Evolutionary conservation across 2,888 invertebrate species (phyloP).

Genomic region (Neria commutata): DNA sequence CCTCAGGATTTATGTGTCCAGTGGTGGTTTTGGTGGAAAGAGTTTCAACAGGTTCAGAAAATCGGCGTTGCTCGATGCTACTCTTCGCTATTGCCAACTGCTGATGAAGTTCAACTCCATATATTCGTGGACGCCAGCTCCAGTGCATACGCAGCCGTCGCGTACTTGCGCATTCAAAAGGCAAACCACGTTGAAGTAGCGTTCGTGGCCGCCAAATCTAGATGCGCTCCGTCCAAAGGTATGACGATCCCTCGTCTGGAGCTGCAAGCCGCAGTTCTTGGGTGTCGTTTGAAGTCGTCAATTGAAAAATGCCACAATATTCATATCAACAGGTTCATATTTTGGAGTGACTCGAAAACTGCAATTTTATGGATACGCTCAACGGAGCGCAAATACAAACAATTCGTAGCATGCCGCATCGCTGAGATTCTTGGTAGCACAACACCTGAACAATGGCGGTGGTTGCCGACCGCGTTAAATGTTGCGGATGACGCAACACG

Average conservation of each 20-base stretch:
- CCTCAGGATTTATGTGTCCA: too few relatives aligned
- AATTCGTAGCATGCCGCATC: too few relatives aligned
- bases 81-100: neutral
- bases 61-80: neutral
- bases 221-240: neutral
- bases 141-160: neutral
- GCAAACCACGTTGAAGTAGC: conserved; percentile 10
- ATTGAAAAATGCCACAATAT: too few relatives aligned
- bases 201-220: conserved; percentile 13
- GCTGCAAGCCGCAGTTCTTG: conserved; percentile 15
- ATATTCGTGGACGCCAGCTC: conserved; percentile 9
- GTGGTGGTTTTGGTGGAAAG: conserved; percentile 5
- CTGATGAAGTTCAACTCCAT: neutral
- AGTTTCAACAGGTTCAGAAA: neutral
- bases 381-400: conserved; percentile 19
- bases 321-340: neutral
- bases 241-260: conserved; percentile 11
- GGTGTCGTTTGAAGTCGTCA: neutral
- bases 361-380: conserved; percentile 32
- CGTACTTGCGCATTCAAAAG: conserved; percentile 26
- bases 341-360: conserved; percentile 15
- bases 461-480: too few relatives aligned
- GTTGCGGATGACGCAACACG: conserved; percentile 24
- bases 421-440: conserved; percentile 24
- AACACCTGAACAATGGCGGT: conserved; percentile 22